Percentiles rank a stretch among this genome's conserved stretches.
phyloP scores from a whole-genome alignment of 2,113 vertebrate genomes.

The Peromyscus californicus region DNA sequence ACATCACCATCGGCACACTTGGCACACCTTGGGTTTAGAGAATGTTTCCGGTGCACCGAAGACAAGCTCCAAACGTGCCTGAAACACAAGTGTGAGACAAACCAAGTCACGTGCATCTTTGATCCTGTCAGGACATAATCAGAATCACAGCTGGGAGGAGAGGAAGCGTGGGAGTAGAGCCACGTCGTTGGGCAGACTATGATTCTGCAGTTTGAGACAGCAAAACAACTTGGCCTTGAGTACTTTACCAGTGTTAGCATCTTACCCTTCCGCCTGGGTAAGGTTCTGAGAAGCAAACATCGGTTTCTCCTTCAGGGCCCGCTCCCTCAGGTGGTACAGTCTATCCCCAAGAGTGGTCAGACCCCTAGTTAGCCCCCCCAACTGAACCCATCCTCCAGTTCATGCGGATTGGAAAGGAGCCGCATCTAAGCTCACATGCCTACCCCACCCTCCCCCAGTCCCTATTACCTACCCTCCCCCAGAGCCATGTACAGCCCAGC shows the following conservation, averaged over 20 bases:
- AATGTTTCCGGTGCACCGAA: not conserved
- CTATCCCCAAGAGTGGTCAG: not conserved
- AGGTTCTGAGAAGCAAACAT: constrained; percentile 36
- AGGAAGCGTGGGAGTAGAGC: constrained; percentile 38
- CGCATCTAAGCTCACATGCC: not conserved
- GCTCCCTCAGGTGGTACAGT: not conserved
- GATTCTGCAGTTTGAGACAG: not conserved
- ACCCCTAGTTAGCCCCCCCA: not conserved
- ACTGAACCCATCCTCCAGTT: not conserved
- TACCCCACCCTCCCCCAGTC: accelerated
- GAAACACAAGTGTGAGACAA: not conserved
- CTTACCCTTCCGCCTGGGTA: constrained; percentile 17
- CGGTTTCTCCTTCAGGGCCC: not conserved
- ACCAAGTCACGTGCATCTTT: constrained; percentile 26
- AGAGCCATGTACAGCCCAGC: not conserved
- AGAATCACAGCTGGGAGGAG: constrained; percentile 62
- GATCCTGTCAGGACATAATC: constrained; percentile 29
- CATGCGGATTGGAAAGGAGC: not conserved
- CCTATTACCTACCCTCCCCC: not conserved
- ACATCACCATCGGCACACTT: not conserved
- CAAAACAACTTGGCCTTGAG: constrained; percentile 63
- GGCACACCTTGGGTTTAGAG: not conserved
- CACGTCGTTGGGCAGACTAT: constrained; percentile 25
- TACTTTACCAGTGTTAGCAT: not conserved
- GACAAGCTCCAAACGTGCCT: constrained; percentile 14